phyloP scores from a whole-genome alignment of 2,888 invertebrate species.

The Ramazzottius varieornatus region DNA sequence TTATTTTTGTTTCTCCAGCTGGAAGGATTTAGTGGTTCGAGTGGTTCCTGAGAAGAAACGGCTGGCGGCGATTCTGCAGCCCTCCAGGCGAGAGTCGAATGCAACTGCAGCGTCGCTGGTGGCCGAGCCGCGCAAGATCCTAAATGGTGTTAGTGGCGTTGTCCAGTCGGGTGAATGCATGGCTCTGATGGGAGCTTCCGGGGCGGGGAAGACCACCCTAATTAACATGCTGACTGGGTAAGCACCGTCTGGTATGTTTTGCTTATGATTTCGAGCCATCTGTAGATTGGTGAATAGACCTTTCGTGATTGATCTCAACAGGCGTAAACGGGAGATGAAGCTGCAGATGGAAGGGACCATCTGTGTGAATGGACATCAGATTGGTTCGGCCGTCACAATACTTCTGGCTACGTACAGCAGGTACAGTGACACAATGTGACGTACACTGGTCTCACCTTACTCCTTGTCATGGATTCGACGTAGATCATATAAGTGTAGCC shows the following conservation, averaged over 20 bases:
- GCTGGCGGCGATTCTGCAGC: too few species aligned
- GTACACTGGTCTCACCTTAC: too few species aligned
- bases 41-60: too few species aligned
- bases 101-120: too few species aligned
- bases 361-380: slow-evolving; percentile 13
- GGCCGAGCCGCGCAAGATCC: too few species aligned
- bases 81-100: too few species aligned
- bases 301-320: not conserved
- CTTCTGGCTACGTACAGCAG: slow-evolving; percentile 17
- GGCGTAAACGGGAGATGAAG: not conserved
- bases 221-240: not conserved
- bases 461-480: too few species aligned
- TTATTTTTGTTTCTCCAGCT: too few species aligned
- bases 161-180: not conserved
- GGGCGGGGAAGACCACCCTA: not conserved
- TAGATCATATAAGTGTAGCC: too few species aligned
- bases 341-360: slow-evolving; percentile 13
- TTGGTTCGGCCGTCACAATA: slow-evolving; percentile 11
- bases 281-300: not conserved
- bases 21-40: too few species aligned
- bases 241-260: not conserved
- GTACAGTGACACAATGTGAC: not conserved
- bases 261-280: not conserved
- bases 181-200: slow-evolving; percentile 7
- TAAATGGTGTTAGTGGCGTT: not conserved